Conservation (phyloP, 2,888 invertebrate genomes). For the Piscicola geometra region DNA sequence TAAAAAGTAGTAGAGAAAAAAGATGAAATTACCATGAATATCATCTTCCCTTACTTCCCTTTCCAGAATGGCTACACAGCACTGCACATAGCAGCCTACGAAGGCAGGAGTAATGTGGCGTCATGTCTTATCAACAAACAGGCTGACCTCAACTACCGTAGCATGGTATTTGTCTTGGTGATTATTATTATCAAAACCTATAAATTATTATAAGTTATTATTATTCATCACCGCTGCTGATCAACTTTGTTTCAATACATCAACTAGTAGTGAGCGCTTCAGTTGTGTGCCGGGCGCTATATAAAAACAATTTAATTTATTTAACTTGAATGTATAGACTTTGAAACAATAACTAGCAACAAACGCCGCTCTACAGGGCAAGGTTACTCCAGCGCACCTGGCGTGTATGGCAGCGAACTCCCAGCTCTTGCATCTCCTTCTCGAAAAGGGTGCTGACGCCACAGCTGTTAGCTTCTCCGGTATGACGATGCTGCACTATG, state of each 20-base stretch:
- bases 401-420: conserved; percentile 26
- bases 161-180: no score
- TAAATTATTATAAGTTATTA: no score
- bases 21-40: no score
- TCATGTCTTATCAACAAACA: not conserved
- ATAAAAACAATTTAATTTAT: not conserved
- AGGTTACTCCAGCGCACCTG: conserved; percentile 31
- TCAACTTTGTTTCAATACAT: no score
- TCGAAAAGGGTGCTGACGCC: conserved; percentile 31
- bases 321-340: conserved; percentile 11
- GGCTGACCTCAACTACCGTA: not conserved
- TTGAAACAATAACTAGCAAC: no score
- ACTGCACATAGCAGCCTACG: conserved; percentile 31
- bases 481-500: conserved; percentile 85
- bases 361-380: not conserved
- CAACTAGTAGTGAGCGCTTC: no score
- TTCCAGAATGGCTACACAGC: conserved; percentile 33
- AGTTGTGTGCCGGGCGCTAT: no score
- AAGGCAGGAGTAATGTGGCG: conserved; percentile 26
- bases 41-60: not conserved
- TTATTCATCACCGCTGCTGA: no score
- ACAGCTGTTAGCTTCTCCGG: conserved; percentile 58
- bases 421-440: conserved; percentile 23
- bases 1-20: no score
- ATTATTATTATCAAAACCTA: no score